A percentile compares a stretch with the other conserved stretches of the same genome.
These are phyloP conservation scores for Palythoa caribaeorum DNA, from an alignment of 92 coral and sea anemone species.

Conservation along the genomic window DNA sequence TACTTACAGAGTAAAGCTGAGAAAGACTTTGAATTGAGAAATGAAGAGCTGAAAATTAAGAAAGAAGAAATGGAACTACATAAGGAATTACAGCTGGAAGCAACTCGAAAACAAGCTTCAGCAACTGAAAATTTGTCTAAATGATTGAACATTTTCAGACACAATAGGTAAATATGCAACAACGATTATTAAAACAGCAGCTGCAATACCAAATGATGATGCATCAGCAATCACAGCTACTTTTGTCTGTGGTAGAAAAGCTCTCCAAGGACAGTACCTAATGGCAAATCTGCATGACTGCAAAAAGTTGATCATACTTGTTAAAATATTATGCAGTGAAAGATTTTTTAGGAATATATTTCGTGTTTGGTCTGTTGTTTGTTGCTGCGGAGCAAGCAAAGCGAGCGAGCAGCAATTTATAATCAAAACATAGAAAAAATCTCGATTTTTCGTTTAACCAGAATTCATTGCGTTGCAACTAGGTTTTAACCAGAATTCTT, in stretches of 20 bases:
- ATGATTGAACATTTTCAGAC: conserved; percentile 53
- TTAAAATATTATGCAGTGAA: conserved; percentile 48
- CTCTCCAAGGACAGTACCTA: conserved; percentile 29
- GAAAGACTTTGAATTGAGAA: conserved; percentile 62
- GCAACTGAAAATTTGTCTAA: conserved; percentile 54
- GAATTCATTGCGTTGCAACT: too few relatives aligned
- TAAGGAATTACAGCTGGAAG: conserved; percentile 55
- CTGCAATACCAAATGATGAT: conserved; percentile 57
- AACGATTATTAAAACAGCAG: conserved; percentile 41
- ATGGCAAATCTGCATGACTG: conserved; percentile 33
- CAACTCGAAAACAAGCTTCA: conserved; percentile 50
- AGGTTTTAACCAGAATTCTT: too few relatives aligned
- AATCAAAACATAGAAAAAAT: too few relatives aligned
- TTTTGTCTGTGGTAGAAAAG: conserved; percentile 47
- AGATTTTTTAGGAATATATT: conserved; percentile 43
- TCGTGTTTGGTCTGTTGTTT: conserved; percentile 51
- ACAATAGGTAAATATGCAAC: conserved; percentile 49
- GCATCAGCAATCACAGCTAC: conserved; percentile 55
- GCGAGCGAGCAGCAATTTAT: too few relatives aligned
- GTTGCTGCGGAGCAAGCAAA: not conserved
- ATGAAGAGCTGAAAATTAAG: conserved; percentile 57
- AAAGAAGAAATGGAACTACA: conserved; percentile 55
- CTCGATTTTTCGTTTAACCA: too few relatives aligned
- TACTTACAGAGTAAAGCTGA: conserved; percentile 59
- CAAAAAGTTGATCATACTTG: conserved; percentile 42